A percentile compares a stretch with the other conserved stretches of the same genome.
phyloP scores from a whole-genome alignment of 2,888 invertebrate genomes.

The Petrolisthes cinctipes region DNA sequence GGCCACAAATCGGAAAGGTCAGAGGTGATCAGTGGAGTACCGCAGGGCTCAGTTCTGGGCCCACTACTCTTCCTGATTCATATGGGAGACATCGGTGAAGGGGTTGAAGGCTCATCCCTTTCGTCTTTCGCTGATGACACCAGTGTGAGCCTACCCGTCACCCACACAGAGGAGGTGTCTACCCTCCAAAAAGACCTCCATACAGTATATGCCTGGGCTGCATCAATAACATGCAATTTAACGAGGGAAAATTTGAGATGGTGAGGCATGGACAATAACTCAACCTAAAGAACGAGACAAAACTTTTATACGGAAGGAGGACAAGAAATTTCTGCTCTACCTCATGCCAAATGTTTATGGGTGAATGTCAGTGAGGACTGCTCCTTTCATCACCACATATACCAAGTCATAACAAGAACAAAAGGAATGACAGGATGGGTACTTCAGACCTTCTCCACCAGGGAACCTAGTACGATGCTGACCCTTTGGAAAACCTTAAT shows the following conservation, averaged over 20 bases:
- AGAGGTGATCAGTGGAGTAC: constrained; percentile 12
- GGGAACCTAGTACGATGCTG: background rate
- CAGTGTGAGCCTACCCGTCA: background rate
- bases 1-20: constrained; percentile 1
- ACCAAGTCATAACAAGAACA: background rate
- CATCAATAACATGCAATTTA: background rate
- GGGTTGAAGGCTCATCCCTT: constrained; percentile 27
- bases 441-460: background rate
- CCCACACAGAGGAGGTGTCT: background rate
- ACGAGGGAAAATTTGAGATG: background rate
- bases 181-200: background rate
- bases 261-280: background rate
- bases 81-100: background rate
- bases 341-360: background rate
- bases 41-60: constrained; percentile 30
- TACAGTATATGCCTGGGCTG: background rate
- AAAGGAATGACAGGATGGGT: background rate
- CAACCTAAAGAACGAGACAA: background rate
- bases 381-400: background rate
- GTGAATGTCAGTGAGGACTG: background rate
- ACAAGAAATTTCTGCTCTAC: background rate
- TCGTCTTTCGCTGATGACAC: constrained; percentile 27
- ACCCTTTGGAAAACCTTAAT: background rate
- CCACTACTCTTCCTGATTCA: background rate
- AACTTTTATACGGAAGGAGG: background rate